A percentile compares a stretch with the other conserved stretches of the same genome.
Evolutionary conservation across 1,140 invertebrate species (phyloP).

Genomic region (Stenopsyche tienmushanensis): DNA sequence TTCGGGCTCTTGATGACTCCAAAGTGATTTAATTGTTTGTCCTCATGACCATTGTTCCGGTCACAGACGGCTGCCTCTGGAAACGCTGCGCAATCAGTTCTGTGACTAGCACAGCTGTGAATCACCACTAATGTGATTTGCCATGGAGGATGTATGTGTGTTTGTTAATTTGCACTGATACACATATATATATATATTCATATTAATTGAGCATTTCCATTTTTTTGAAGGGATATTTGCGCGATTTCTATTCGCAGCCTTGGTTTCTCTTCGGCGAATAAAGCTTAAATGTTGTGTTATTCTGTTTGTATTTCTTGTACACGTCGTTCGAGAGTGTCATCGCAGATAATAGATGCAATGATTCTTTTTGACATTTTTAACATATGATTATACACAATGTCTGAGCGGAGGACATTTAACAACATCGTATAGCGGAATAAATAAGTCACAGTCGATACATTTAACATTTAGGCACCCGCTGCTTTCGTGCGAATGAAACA

Average conservation of each 20-base stretch:
- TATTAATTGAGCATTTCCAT: constrained; percentile 4
- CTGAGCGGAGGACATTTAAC: too few species aligned
- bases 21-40: constrained; percentile 36
- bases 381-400: too few species aligned
- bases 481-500: too few species aligned
- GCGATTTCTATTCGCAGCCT: constrained; percentile 12
- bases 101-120: constrained; percentile 11
- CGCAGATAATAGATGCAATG: too few species aligned
- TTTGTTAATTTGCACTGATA: neutral
- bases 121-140: constrained; percentile 18
- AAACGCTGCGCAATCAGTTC: neutral
- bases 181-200: neutral
- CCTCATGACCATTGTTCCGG: constrained; percentile 33
- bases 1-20: constrained; percentile 3
- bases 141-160: neutral
- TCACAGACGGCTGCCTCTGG: constrained; percentile 26
- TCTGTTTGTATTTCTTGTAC: too few species aligned
- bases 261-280: neutral
- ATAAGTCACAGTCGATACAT: too few species aligned
- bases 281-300: too few species aligned
- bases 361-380: too few species aligned
- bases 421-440: too few species aligned
- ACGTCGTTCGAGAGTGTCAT: too few species aligned
- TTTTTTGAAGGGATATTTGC: constrained; percentile 17
- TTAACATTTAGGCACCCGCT: too few species aligned